Evolutionary conservation across 1,140 invertebrate genomes (phyloP).

Genomic region (Tetragonula clypearis): DNA sequence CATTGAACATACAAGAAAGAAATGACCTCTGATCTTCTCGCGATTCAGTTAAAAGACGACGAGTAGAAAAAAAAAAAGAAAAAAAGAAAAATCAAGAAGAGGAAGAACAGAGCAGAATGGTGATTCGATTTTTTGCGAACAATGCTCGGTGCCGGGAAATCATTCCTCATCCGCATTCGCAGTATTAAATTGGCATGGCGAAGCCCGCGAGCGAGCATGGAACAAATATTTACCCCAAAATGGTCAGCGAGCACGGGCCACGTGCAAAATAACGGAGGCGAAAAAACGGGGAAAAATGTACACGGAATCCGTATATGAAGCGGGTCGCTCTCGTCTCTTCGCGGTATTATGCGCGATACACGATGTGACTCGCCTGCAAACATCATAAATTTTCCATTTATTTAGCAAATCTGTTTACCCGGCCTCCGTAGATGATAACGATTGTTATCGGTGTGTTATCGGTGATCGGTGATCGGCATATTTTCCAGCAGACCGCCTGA

Average conservation of each 20-base stretch:
- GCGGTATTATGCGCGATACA: conserved; percentile 64
- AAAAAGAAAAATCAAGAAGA: background rate
- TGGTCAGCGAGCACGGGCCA: conserved; percentile 52
- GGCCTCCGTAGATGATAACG: conserved; percentile 49
- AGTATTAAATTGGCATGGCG: conserved; percentile 67
- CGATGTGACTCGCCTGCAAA: conserved; percentile 60
- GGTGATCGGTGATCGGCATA: background rate
- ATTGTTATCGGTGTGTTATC: conserved; percentile 26
- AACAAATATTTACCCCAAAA: conserved; percentile 68
- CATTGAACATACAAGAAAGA: too few relatives aligned
- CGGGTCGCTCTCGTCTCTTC: conserved; percentile 46
- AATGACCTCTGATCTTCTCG: background rate
- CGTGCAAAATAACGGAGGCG: conserved; percentile 64
- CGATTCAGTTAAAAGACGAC: too few relatives aligned
- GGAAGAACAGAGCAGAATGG: background rate
- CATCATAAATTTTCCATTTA: conserved; percentile 68
- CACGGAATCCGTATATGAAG: conserved; percentile 63
- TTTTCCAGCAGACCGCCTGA: background rate
- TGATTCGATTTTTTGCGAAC: conserved; percentile 26
- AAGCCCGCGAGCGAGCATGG: conserved; percentile 58
- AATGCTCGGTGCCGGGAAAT: conserved; percentile 40
- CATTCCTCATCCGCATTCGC: conserved; percentile 61
- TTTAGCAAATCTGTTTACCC: conserved; percentile 59
- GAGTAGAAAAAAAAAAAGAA: background rate
- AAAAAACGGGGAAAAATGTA: conserved; percentile 63